phyloP scores from a whole-genome alignment of 2,113 vertebrate genomes.

The Mungos mungo region DNA sequence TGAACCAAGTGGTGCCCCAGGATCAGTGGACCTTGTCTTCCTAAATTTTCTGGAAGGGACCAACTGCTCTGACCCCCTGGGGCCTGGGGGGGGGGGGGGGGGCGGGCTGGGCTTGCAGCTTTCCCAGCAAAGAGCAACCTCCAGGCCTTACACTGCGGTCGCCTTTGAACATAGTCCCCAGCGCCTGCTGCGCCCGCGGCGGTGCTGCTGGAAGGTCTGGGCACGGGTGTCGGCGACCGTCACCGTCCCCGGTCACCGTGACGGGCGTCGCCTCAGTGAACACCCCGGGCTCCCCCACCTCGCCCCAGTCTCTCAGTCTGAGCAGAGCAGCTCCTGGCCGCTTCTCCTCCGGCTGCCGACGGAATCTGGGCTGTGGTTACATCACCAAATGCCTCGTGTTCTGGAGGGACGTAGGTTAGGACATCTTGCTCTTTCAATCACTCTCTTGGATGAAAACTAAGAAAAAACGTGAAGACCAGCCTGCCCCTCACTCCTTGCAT shows the following conservation, averaged over 20 bases:
- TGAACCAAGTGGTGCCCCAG: no score
- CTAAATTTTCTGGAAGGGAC: not conserved
- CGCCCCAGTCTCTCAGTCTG: not conserved
- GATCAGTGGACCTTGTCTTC: not conserved
- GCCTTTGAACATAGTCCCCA: accelerated
- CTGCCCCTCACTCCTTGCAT: not conserved
- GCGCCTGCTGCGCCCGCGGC: accelerated
- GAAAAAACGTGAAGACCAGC: not conserved
- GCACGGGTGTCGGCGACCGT: accelerated
- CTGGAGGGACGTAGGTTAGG: not conserved
- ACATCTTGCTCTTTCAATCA: not conserved
- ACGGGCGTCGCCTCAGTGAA: accelerated
- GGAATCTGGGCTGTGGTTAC: not conserved
- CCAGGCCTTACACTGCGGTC: accelerated
- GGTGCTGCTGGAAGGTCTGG: accelerated
- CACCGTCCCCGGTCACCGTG: not conserved
- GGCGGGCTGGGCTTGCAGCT: not conserved
- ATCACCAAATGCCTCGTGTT: accelerated
- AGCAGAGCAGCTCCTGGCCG: accelerated
- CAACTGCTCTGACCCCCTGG: not conserved
- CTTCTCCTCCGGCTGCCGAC: accelerated
- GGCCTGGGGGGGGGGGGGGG: no score
- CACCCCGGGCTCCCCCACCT: no score
- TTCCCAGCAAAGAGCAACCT: not conserved
- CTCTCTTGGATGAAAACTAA: not conserved